Conservation (phyloP, 2,113 vertebrate species). For the Galbula dea region DNA sequence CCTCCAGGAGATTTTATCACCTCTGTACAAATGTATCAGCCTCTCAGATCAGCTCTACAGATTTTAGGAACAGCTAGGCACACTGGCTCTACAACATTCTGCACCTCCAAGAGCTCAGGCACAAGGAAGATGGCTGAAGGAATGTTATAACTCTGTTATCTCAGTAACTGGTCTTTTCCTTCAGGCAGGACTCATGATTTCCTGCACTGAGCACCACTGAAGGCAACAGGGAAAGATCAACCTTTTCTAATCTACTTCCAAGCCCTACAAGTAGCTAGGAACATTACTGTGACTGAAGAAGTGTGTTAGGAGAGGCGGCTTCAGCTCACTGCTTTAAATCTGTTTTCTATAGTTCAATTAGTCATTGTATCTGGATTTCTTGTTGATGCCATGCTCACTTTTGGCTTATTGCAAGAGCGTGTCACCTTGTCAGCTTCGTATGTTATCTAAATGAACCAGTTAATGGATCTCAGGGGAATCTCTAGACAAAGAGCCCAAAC, state of each 20-base stretch:
- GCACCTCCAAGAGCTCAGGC: neutral
- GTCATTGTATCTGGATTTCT: neutral
- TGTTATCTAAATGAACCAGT: neutral
- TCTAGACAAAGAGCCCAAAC: neutral
- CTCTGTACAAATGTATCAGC: neutral
- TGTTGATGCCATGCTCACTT: neutral
- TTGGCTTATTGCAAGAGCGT: neutral
- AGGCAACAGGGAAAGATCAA: neutral
- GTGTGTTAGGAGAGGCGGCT: neutral
- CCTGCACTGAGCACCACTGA: neutral
- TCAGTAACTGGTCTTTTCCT: neutral
- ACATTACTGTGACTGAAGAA: neutral
- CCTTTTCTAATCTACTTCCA: neutral
- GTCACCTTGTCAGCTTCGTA: neutral
- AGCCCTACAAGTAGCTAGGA: neutral
- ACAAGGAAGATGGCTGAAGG: neutral
- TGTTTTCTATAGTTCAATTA: neutral
- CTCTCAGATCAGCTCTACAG: neutral
- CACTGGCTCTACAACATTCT: fast-evolving
- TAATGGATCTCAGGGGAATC: neutral
- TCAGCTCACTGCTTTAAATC: neutral
- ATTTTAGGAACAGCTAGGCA: neutral
- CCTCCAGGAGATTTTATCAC: neutral
- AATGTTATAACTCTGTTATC: neutral
- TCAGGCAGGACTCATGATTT: neutral